phyloP scores from a whole-genome alignment of 2,888 invertebrate genomes.

The Nomada hirtipes region DNA sequence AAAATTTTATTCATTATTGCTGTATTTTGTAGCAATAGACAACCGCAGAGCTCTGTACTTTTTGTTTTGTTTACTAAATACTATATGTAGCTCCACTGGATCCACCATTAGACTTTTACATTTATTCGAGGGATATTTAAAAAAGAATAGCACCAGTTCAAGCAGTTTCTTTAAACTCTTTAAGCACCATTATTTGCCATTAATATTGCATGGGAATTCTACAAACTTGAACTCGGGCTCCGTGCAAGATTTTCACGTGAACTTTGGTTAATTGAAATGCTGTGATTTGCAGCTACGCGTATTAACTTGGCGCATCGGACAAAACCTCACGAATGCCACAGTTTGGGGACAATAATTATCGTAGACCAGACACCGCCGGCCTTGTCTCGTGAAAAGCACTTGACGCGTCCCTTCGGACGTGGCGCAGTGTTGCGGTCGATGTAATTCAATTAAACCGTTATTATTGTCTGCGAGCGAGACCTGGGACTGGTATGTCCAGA shows the following conservation, averaged over 20 bases:
- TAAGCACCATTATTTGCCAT: too few relatives aligned
- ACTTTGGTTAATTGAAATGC: slow-evolving; percentile 43
- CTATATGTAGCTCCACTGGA: background rate
- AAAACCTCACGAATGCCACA: slow-evolving; percentile 29
- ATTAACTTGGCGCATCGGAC: slow-evolving; percentile 39
- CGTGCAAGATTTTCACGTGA: background rate
- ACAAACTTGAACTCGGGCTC: background rate
- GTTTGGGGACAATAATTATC: slow-evolving; percentile 61
- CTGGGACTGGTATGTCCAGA: slow-evolving; percentile 7
- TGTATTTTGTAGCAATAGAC: too few relatives aligned
- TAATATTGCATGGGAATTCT: background rate
- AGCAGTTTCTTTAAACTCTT: too few relatives aligned
- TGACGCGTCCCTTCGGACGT: slow-evolving; percentile 55
- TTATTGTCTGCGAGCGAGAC: slow-evolving; percentile 51
- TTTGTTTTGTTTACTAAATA: background rate
- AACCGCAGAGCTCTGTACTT: too few relatives aligned
- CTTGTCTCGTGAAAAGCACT: slow-evolving; percentile 60
- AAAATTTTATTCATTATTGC: slow-evolving; percentile 22
- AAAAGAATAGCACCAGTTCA: too few relatives aligned
- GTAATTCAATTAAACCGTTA: slow-evolving; percentile 70
- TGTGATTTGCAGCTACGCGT: slow-evolving; percentile 25
- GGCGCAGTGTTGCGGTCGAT: slow-evolving; percentile 52
- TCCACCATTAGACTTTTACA: too few relatives aligned
- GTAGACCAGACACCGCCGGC: slow-evolving; percentile 55
- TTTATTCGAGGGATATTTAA: too few relatives aligned